These are phyloP conservation scores for Macrotus californicus DNA, from an alignment of 2,113 vertebrate genomes.

Conservation along the genomic window DNA sequence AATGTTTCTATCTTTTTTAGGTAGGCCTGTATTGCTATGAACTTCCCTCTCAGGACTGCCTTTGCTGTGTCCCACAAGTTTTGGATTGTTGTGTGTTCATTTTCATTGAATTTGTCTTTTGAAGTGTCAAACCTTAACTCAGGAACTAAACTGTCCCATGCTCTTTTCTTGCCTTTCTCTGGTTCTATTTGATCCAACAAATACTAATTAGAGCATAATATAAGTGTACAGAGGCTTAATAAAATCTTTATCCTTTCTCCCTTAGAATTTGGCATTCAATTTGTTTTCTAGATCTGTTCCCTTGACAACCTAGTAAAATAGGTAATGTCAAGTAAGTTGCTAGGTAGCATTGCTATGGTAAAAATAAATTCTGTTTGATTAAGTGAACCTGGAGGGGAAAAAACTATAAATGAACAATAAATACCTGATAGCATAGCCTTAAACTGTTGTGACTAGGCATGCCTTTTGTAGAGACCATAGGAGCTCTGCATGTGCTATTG, in stretches of 20 bases:
- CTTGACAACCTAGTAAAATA: slow-evolving; percentile 8
- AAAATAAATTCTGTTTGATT: neutral
- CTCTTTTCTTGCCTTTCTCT: neutral
- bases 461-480: neutral
- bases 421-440: neutral
- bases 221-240: neutral
- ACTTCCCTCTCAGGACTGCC: no score
- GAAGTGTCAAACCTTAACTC: neutral
- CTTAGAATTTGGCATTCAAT: slow-evolving; percentile 18
- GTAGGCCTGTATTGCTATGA: no score
- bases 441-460: neutral
- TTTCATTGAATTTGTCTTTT: neutral
- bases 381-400: neutral
- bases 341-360: neutral
- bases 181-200: neutral
- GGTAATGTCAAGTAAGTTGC: neutral
- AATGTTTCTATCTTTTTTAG: no score
- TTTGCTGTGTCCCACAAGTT: no score
- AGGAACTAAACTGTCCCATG: neutral
- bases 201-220: neutral
- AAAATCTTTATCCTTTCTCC: slow-evolving; percentile 11
- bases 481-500: neutral
- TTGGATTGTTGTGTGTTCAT: no score
- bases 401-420: slow-evolving; percentile 9
- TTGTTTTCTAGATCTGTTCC: slow-evolving; percentile 32